These are phyloP conservation scores for Vanessa atalanta DNA, from an alignment of 1,140 invertebrate species.

Conservation along the genomic window DNA sequence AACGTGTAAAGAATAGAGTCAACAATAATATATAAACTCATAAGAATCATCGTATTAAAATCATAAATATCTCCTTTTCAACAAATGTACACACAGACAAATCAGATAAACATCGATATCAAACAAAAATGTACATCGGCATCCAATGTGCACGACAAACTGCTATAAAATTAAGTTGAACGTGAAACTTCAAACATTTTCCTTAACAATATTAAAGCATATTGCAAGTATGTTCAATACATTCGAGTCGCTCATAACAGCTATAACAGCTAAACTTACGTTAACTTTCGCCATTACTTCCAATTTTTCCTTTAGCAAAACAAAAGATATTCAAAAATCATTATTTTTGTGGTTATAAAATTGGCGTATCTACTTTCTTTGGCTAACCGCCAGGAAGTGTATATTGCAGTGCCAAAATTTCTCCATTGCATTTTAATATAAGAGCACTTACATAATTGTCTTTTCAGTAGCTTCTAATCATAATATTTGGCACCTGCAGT, in stretches of 20 bases:
- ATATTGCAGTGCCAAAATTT: conserved; percentile 29
- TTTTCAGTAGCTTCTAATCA: conserved; percentile 1
- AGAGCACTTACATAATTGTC: conserved; percentile 6
- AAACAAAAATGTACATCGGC: no score
- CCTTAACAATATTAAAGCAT: not conserved
- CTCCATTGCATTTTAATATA: conserved; percentile 29
- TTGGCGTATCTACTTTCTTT: conserved; percentile 9
- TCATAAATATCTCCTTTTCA: no score
- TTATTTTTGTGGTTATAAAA: conserved; percentile 22
- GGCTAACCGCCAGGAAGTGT: conserved; percentile 10
- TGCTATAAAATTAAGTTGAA: not conserved
- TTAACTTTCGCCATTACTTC: conserved; percentile 15
- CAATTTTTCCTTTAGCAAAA: conserved; percentile 3
- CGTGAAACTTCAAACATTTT: not conserved
- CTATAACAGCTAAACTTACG: conserved; percentile 16
- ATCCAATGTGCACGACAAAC: not conserved
- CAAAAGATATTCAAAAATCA: conserved; percentile 6
- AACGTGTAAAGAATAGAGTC: no score
- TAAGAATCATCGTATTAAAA: no score
- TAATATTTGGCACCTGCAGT: not conserved
- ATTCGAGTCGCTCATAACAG: conserved; percentile 5
- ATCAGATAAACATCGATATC: no score
- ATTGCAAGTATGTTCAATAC: not conserved
- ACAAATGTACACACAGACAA: no score
- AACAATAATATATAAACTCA: no score